Base-by-base conservation (phyloP, 1,140 invertebrate species). In the Ostrea denselamellosa region DNA sequence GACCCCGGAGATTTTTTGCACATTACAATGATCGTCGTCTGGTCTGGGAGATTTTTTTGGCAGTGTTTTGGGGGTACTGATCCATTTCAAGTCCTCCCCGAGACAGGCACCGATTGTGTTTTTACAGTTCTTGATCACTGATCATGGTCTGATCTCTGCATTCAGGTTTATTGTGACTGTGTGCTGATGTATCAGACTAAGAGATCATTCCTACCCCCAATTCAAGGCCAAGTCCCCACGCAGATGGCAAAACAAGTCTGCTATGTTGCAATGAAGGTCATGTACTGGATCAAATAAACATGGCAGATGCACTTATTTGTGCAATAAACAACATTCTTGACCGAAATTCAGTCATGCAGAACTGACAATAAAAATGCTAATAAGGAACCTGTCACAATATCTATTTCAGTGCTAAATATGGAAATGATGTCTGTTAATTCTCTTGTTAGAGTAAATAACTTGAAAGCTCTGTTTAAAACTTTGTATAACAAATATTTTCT, bases 271-370 rank as follows among this genome's bases (percentile, higher is more conserved):
- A 77, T 62, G 14, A 28, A 77, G 28, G 65, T 28, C 22, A 12
- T 22, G 12, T 71, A 10, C 65, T 9, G 25, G 22, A 12, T 77
- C 68, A 34, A 25, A 77, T 34, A 77, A 77, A 77, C 68, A 77
- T 12, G 22, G 28, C 68, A 77, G 25, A 77, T 77, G 68, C 68
- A 77, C 68, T 77, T 77, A 12, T 28, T 28, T 77, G 68, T 34
- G 25, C 68, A 77, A 77, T 28, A 77, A 77, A 77, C 68, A 77
- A 77, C 68, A 77, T 77, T 77, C 68, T 77, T 77, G 68, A 77
- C 68, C 68, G 68, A 28, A 28, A 77, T 77, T 77, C 68, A 77
- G 68, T 77, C 68, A 77, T 77, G 68, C 22, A 77, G 22, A 77
- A 77, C 22, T 25, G 68, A 14, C 68, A 44, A 2, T 44, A 44